A percentile compares a stretch with the other conserved stretches of the same genome.
phyloP scores from a whole-genome alignment of 2,797 vertebrate genomes.

The Coracias cyanogaster region DNA sequence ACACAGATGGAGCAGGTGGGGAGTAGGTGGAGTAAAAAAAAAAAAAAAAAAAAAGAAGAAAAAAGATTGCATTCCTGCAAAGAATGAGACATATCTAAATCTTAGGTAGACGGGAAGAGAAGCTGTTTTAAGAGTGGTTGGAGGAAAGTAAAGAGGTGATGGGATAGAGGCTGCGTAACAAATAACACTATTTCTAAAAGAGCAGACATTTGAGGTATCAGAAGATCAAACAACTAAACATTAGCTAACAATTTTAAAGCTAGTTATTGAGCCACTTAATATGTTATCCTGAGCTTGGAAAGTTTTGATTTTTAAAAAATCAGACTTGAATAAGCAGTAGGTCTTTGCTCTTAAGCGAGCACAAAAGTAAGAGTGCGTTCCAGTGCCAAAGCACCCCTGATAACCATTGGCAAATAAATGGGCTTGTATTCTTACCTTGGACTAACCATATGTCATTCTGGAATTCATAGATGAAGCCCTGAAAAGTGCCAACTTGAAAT shows the following conservation, averaged over 20 bases:
- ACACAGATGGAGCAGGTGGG: conserved; percentile 67
- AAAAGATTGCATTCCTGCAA: too few species aligned
- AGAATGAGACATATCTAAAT: not conserved
- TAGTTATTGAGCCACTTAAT: not conserved
- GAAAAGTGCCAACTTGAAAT: not conserved
- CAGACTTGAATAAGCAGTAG: not conserved
- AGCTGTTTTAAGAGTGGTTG: not conserved
- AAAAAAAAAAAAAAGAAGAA: too few species aligned
- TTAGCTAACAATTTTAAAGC: not conserved
- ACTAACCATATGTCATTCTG: not conserved
- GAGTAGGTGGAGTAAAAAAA: conserved; percentile 51
- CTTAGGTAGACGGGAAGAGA: conserved; percentile 19
- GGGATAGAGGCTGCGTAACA: fast-evolving
- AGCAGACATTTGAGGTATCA: not conserved
- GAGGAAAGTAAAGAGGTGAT: not conserved
- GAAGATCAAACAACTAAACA: not conserved
- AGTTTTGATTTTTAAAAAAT: not conserved
- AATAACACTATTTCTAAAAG: not conserved
- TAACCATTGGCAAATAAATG: not conserved
- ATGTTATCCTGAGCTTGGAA: not conserved
- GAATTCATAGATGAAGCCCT: not conserved
- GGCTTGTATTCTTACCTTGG: not conserved
- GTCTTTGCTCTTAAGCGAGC: not conserved
- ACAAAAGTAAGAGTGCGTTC: not conserved
- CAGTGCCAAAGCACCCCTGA: not conserved